Base-by-base conservation (phyloP, 1,140 invertebrate species). In the Diprion similis region DNA sequence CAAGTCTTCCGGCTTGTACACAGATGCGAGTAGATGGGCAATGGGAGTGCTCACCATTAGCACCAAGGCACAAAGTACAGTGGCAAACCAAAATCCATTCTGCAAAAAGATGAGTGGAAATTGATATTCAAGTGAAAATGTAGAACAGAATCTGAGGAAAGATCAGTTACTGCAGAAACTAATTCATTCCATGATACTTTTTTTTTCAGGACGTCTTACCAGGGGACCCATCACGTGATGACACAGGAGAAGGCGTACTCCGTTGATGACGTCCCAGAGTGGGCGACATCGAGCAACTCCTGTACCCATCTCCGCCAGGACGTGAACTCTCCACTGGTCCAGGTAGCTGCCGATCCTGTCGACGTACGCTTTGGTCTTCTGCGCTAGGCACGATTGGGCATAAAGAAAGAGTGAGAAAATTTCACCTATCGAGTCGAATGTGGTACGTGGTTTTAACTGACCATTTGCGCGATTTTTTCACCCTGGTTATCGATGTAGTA, bases 401-500 rank as follows among this genome's bases (percentile, higher is more conserved):
- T 18, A 18, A 74, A 76, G 51, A 71, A 59, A 82, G 75, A 59
- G 59, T 72, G 47, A 73, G 24, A 37, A 37, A 37, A 37, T 1
- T 37, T 13, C 11, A 45, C 37, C 10, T n/a, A 46, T 17, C 73
- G 17, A 51, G 13, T 73, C 15, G 11, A 17, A 73, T 48, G 24
- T 11, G 45, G 48, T 24, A 59, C 18, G 13, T n/a, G n/a, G n/a
- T 72, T 66, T 46, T 66, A 70, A 75, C 80, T 78, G 83, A 91
- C 91, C 86, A 91, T 88, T 77, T 91, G 88, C 72, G 92, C 92
- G 71, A 94, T 93, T 73, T 91, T 89, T n/a, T 90, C 90, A 7
- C 92, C 92, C 80, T 93, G 92, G 78, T 92, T 93, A 78, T 94
- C 91, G 51, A 95, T 90, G 80, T 93, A 94, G 79, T 91, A 93